Evolutionary conservation across 2,797 vertebrate genomes (phyloP), one percentile per base, ranked within the genome.

Genomic region (Periparus ater): DNA sequence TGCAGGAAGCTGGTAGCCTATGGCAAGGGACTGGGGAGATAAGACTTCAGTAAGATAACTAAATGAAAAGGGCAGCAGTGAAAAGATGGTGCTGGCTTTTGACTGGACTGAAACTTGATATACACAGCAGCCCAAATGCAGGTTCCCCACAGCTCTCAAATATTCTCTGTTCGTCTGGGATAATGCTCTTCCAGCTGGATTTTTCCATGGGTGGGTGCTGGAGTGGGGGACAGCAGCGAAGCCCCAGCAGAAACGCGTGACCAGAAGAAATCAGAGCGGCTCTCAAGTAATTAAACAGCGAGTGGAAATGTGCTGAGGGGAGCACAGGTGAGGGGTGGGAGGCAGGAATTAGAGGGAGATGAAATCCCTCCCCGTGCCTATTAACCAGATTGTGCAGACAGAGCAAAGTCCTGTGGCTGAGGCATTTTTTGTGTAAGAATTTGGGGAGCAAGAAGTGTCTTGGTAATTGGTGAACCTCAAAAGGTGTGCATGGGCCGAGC

Each of bases 61-160:
- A 61, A 96, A 93, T 97, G 96, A 96, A 97, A 96, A 96, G 94
- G 96, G 89, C 94, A 97, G 95, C 95, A 95, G 88, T 96, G 96
- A 97, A 97, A 96, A 96, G 91, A 94, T 96, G 91, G 89, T 95
- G 95, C 91, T n/a, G 76, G 94, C 91, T 97, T 97, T 95, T 95
- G 92, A 95, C 83, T 74, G 93, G 91, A 85, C 93, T 96, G 91
- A 96, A 95, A 93, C 96, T 91, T 85, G 89, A 93, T 83, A 34
- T 15, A 76, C 87, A 40, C 83, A 34, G 44, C 80, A 91, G 73
- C 88, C 91, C 91, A 73, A 82, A 95, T 68, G 89, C 77, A 63
- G 85, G 73, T 79, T 90, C 88, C 89, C 89, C 73, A 89, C 71
- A 2, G 83, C 80, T 94, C 89, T 94, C 54, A n/a, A 70, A 82